Evolutionary conservation across 2,113 vertebrate species (phyloP), one percentile per base, ranked within the genome.

Genomic region (Thymallus thymallus): DNA sequence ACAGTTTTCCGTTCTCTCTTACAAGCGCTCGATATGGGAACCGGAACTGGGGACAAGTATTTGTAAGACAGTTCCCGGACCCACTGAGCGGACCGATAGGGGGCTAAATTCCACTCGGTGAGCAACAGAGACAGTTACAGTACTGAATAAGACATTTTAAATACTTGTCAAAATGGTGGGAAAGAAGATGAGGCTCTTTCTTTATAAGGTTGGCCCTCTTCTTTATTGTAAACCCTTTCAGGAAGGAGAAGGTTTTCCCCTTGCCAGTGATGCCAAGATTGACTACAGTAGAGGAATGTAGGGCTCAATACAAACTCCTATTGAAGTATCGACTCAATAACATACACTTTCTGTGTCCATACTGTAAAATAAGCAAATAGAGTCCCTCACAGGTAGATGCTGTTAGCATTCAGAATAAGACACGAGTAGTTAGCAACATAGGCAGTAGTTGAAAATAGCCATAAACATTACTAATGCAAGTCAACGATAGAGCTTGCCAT

Each of bases 1-100:
- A 94, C 94, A 94, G 94, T 94, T 95, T 94, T 93, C 94, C 94
- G 93, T 93, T 94, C 94, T 94, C 94, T 94, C 22, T 63, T 95
- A 95, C 92, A 94, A 89, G 88, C 85, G 89, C 89, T 94, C 93
- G 93, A 95, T 94, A 93, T 94, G 94, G 94, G 95, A 95, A 95
- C 92, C 94, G 94, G 94, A 95, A 94, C 92, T 92, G 90, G 91
- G 90, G 91, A 93, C 71, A 93, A 91, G 93, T 93, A 93, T 94
- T 94, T 91, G 91, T 92, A 89, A 91, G 85, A 91, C 90, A 92
- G 92, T 94, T 95, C 94, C 93, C 94, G 93, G 94, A 94, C 94
- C 94, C 94, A 94, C 94, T 95, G 94, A 93, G 94, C 93, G 92
- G 90, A 92, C 92, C 91, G 91, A 89, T 92, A 88, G 92, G 92